Percentiles rank a stretch among this genome's conserved stretches.
phyloP scores from a whole-genome alignment of 2,797 vertebrate species.

The Rhinatrema bivittatum region DNA sequence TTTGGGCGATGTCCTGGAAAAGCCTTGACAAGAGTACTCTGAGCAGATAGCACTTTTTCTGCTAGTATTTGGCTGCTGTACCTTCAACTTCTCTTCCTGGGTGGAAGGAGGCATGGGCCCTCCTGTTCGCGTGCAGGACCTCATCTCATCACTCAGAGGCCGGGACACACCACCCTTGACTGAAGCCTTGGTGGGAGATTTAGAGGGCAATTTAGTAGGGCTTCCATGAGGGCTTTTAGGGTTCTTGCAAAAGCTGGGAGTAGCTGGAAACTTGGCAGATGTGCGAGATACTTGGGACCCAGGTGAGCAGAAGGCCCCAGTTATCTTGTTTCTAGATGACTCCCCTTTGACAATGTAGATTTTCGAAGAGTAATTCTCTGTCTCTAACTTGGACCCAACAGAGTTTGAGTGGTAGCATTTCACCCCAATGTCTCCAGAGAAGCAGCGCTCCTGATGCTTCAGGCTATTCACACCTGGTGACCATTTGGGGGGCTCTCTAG shows the following conservation, averaged over 20 bases:
- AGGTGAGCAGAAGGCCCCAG: conserved; percentile 51
- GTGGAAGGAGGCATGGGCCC: not conserved
- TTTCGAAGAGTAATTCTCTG: conserved; percentile 49
- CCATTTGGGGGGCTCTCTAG: conserved; percentile 26
- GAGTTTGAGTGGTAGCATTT: conserved; percentile 67
- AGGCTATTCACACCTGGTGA: conserved; percentile 49
- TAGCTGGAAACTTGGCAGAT: conserved; percentile 65
- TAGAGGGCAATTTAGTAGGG: conserved; percentile 79
- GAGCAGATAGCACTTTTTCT: conserved; percentile 57
- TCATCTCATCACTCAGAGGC: conserved; percentile 29
- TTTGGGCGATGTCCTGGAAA: conserved; percentile 40
- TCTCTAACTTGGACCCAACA: conserved; percentile 59
- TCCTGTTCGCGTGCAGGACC: not conserved
- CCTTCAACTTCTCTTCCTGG: conserved; percentile 53
- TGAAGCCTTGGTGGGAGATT: conserved; percentile 75
- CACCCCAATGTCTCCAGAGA: conserved; percentile 46
- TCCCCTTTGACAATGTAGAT: conserved; percentile 63
- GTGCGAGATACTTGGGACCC: conserved; percentile 62
- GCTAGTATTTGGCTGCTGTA: conserved; percentile 44
- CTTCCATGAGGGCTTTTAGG: conserved; percentile 66
- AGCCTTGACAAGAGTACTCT: conserved; percentile 54
- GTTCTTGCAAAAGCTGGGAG: conserved; percentile 41
- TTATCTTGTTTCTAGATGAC: conserved; percentile 59
- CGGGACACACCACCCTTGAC: conserved; percentile 22
- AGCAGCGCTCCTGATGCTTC: conserved; percentile 61